Evolutionary conservation across 2,888 invertebrate species (phyloP).

Genomic region (Sinelater perroti): DNA sequence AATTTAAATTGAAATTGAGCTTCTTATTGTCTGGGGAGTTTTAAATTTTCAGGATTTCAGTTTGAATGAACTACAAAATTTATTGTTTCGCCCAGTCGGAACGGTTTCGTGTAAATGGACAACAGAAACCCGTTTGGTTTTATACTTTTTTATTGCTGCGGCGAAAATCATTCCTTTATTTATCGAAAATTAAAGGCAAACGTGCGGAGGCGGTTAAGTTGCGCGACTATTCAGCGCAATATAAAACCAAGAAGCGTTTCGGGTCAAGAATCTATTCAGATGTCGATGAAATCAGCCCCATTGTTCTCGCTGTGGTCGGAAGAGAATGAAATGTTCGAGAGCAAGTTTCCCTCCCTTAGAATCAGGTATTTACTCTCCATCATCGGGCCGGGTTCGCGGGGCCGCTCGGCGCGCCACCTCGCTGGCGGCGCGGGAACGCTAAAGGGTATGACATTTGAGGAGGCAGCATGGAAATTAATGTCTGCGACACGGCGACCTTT

Average conservation of each 20-base stretch:
- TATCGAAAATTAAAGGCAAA: too few relatives aligned
- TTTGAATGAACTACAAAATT: too few relatives aligned
- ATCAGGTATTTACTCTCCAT: slow-evolving; percentile 33
- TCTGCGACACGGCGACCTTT: slow-evolving; percentile 33
- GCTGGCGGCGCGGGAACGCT: slow-evolving; percentile 20
- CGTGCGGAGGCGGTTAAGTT: not conserved
- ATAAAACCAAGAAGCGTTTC: slow-evolving; percentile 37
- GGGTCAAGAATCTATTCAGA: slow-evolving; percentile 45
- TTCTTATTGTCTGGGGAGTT: too few relatives aligned
- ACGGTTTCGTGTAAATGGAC: too few relatives aligned
- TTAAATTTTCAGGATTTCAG: too few relatives aligned
- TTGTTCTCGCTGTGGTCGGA: slow-evolving; percentile 37
- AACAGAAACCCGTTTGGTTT: too few relatives aligned
- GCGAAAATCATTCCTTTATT: too few relatives aligned
- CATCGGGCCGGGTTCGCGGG: slow-evolving; percentile 14
- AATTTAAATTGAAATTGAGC: too few relatives aligned
- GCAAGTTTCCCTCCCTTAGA: slow-evolving; percentile 21
- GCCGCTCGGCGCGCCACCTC: slow-evolving; percentile 8
- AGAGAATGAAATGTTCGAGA: slow-evolving; percentile 29
- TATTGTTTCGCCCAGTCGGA: too few relatives aligned
- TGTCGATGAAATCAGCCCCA: slow-evolving; percentile 47
- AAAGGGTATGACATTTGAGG: slow-evolving; percentile 37
- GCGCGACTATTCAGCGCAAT: slow-evolving; percentile 16
- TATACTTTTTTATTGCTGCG: too few relatives aligned
- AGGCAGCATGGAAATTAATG: slow-evolving; percentile 36